Evolutionary conservation across 2,888 invertebrate species (phyloP), one percentile per base, ranked within the genome.

Genomic region (Metopia argyrocephala): DNA sequence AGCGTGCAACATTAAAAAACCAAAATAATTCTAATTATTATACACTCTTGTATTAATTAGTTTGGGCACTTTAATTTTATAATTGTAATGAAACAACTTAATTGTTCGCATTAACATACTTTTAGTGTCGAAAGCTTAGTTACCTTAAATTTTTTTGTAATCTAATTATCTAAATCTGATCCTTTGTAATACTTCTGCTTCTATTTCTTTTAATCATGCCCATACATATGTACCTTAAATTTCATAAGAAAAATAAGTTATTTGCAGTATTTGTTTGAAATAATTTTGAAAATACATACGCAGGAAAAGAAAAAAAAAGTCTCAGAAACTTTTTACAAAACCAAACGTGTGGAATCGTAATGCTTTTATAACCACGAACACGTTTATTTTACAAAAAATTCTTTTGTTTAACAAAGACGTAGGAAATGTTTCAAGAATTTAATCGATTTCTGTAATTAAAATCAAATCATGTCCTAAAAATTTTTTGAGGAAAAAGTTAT

Each of bases 371-470:
- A 23, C 25, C 0, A 38, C 45, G 7, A 68, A 66, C 18, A 56
- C 15, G n/a, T 45, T 68, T 20, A 9, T 31, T n/a, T n/a, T 9
- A 21, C 12, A n/a, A 45, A 45, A 38, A 23, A 27, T 25, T 12
- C 52, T 56, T 56, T 56, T 38, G 25, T 54, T 45, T 12, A 45
- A 56, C 54, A 56, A 38, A 68, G 25, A 45, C 48, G 64, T 28
- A 15, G 5, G 45, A 68, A 57, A 20, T 57, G 27, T 21, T 28
- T 46, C 15, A 15, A 57, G 46, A 27, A 57, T 46, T 68, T 28
- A 21, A 56, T 57, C 20, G 56, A 68, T 46, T 68, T 52, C n/a
- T 56, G 27, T 20, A 68, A 57, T 57, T 68, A 68, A 68, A 68
- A 57, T 20, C 68, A 20, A 18, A 56, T 68, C 68, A 46, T 68